A percentile compares a stretch with the other conserved stretches of the same genome.
Conservation (phyloP, 2,113 vertebrate species). For the Sorex araneus region DNA sequence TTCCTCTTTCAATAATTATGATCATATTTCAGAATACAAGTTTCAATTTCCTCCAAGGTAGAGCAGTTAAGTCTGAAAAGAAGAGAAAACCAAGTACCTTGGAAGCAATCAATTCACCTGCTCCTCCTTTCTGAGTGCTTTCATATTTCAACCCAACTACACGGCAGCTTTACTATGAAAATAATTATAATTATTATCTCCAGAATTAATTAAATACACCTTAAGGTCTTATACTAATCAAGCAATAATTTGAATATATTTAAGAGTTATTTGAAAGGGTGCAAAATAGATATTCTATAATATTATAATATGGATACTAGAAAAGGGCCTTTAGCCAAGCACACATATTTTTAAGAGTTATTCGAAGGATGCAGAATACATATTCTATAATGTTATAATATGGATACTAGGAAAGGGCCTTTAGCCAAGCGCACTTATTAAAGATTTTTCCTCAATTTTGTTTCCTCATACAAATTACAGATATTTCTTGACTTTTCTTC, state of each 20-base stretch:
- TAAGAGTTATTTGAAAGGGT: background rate
- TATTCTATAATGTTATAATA: background rate
- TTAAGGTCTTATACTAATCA: background rate
- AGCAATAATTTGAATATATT: background rate
- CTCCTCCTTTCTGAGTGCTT: no score
- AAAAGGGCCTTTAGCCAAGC: fast-evolving
- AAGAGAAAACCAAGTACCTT: background rate
- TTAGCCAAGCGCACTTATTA: background rate
- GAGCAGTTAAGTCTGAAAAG: background rate
- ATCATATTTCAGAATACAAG: background rate
- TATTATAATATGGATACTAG: background rate
- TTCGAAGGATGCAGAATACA: background rate
- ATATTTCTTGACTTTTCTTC: background rate
- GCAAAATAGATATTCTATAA: background rate
- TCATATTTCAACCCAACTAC: background rate
- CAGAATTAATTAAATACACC: slow-evolving; percentile 8
- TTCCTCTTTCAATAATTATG: background rate
- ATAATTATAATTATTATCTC: slow-evolving; percentile 1
- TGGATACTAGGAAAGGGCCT: background rate
- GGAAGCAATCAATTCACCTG: background rate
- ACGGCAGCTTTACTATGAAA: background rate
- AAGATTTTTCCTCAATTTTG: background rate
- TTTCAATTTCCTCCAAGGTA: background rate
- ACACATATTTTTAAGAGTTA: background rate
- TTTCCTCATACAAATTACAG: background rate